Evolutionary conservation across 2,797 vertebrate species (phyloP).

Genomic region (Benthosema pterotum): DNA sequence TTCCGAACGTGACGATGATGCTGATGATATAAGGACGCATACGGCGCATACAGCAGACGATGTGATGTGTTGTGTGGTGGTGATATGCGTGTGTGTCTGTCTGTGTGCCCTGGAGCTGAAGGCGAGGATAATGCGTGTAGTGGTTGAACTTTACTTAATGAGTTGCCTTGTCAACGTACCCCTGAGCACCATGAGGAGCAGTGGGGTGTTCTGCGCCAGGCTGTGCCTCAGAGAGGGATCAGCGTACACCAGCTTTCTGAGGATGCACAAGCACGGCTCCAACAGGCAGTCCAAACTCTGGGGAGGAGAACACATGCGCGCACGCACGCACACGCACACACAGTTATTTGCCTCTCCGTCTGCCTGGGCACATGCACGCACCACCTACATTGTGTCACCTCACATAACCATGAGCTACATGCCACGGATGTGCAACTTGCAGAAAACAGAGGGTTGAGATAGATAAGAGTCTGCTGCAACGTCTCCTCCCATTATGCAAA

Average conservation of each 20-base stretch:
- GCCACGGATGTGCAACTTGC: constrained; percentile 21
- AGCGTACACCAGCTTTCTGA: constrained; percentile 88
- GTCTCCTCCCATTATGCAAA: constrained; percentile 12
- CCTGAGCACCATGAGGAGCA: constrained; percentile 86
- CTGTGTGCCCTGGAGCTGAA: constrained; percentile 45
- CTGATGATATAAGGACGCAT: no score
- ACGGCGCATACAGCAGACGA: constrained; percentile 44
- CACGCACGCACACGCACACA: constrained; percentile 26
- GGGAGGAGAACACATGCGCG: constrained; percentile 54
- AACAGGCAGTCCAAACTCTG: constrained; percentile 85
- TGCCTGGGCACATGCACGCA: constrained; percentile 9
- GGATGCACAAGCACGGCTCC: constrained; percentile 82
- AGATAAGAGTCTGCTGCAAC: constrained; percentile 38
- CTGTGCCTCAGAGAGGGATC: constrained; percentile 84
- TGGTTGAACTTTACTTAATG: constrained; percentile 61
- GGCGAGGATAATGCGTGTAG: constrained; percentile 36
- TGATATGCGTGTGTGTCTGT: constrained; percentile 14
- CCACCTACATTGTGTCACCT: constrained; percentile 37
- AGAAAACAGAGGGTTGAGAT: constrained; percentile 16
- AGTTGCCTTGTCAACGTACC: constrained; percentile 79
- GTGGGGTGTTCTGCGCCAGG: constrained; percentile 81
- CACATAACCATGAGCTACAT: constrained; percentile 25
- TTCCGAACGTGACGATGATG: constrained; percentile 41
- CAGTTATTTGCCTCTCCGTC: no score
- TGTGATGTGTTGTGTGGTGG: constrained; percentile 47